Evolutionary conservation across 2,113 vertebrate genomes (phyloP).

Genomic region (Petroica traversi): DNA sequence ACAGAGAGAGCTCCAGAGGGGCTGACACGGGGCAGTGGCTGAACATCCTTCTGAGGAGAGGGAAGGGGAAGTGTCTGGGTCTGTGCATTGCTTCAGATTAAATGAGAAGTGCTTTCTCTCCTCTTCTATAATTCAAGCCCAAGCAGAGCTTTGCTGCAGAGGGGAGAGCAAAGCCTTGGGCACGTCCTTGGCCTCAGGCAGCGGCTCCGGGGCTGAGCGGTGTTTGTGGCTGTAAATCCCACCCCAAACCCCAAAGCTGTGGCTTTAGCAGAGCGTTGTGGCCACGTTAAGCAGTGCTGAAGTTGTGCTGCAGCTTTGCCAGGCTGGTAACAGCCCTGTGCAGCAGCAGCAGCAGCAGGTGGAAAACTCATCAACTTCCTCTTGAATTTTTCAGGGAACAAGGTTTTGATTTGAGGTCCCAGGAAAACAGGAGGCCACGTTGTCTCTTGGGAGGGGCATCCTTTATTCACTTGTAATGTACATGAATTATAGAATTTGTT

Average conservation of each 20-base stretch:
- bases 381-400: background rate
- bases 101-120: background rate
- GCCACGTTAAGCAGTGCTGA: rapidly evolving
- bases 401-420: background rate
- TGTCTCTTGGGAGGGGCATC: background rate
- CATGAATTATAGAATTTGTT: background rate
- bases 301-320: background rate
- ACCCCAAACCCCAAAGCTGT: background rate
- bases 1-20: background rate
- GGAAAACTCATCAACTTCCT: background rate
- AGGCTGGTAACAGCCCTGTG: background rate
- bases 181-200: rapidly evolving
- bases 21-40: rapidly evolving
- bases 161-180: background rate
- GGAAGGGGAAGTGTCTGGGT: background rate
- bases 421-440: background rate
- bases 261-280: background rate
- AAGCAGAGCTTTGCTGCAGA: background rate
- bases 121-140: background rate
- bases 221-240: background rate
- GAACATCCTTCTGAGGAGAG: background rate
- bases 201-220: background rate
- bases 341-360: no score
- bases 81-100: rapidly evolving
- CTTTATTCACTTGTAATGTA: background rate